phyloP scores from a whole-genome alignment of 2,797 vertebrate genomes.

The Mus caroli region DNA sequence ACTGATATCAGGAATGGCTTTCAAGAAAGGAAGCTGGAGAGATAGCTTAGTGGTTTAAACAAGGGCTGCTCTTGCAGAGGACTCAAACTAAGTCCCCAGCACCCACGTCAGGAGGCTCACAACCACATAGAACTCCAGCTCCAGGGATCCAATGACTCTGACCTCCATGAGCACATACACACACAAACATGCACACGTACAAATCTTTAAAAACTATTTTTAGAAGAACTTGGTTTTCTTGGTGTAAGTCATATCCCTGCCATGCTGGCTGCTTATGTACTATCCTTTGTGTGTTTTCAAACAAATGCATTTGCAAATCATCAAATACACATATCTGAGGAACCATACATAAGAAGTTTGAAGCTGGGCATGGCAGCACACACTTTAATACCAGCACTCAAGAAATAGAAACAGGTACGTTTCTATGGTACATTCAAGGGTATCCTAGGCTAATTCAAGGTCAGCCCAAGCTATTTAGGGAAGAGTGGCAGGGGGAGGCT shows the following conservation, averaged over 20 bases:
- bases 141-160: background rate
- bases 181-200: background rate
- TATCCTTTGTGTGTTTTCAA: constrained; percentile 41
- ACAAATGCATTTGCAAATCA: constrained; percentile 9
- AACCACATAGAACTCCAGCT: background rate
- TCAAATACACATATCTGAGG: background rate
- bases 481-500: no score
- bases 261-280: background rate
- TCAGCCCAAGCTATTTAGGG: background rate
- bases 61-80: background rate
- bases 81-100: background rate
- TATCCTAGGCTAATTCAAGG: background rate
- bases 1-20: background rate
- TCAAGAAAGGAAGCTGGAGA: background rate
- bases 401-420: background rate
- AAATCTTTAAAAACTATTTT: background rate
- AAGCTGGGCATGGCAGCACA: background rate
- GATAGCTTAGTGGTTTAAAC: background rate
- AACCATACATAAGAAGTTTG: background rate
- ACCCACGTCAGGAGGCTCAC: background rate
- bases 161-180: no score
- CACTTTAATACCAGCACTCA: background rate
- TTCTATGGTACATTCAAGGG: background rate
- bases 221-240: background rate
- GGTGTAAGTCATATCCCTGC: background rate